Percentiles rank a stretch among this genome's conserved stretches.
These are phyloP conservation scores for Cephalopachus bancanus DNA, from an alignment of 2,797 vertebrate genomes.

Conservation along the genomic window DNA sequence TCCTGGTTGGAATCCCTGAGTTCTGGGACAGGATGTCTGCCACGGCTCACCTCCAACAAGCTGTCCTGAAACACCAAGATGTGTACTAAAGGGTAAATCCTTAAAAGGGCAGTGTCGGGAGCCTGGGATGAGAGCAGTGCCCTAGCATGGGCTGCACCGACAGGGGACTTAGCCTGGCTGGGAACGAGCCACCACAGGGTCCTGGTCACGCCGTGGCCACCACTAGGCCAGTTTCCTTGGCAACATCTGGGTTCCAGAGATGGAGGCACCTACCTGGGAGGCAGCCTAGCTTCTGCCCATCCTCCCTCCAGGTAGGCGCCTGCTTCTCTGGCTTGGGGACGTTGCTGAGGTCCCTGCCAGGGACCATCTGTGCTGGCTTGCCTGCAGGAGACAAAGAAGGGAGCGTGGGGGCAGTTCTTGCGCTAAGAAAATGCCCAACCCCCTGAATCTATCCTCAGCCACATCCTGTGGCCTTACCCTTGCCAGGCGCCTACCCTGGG, in stretches of 20 bases:
- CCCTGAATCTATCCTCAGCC: fast-evolving
- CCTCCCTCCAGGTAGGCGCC: neutral
- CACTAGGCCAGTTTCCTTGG: constrained; percentile 61
- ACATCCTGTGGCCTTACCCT: neutral
- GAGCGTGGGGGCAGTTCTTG: neutral
- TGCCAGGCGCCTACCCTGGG: fast-evolving
- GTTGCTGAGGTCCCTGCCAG: neutral
- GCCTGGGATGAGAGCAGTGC: neutral
- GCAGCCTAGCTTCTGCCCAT: neutral
- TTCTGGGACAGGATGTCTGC: constrained; percentile 39
- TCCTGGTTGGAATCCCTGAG: neutral
- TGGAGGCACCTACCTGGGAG: neutral
- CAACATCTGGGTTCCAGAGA: neutral
- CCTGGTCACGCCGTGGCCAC: neutral
- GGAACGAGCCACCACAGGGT: neutral
- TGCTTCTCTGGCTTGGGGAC: neutral
- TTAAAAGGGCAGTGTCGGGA: neutral
- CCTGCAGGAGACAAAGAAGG: neutral
- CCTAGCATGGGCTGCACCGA: neutral
- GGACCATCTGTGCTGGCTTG: neutral
- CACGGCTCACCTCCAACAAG: neutral
- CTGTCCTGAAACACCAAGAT: neutral
- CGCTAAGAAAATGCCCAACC: neutral
- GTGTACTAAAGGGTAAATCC: no score
- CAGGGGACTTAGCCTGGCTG: neutral